These are phyloP conservation scores for Cheirogaleus medius DNA, from an alignment of 2,113 vertebrate genomes.

Conservation along the genomic window DNA sequence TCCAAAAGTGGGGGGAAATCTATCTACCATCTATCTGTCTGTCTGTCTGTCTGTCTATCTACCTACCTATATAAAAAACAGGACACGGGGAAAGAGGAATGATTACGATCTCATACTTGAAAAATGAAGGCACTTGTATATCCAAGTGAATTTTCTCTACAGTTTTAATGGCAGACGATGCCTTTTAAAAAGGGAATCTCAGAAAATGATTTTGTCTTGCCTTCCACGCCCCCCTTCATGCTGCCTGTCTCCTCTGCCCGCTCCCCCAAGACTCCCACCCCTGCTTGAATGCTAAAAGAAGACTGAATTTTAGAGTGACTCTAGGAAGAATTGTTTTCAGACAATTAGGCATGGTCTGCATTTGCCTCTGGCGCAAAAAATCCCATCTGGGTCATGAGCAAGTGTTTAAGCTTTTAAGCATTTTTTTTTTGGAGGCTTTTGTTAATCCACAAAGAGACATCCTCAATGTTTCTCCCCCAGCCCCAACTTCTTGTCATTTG, in stretches of 20 bases:
- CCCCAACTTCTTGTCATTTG: background rate
- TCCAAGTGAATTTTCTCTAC: background rate
- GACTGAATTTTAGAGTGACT: background rate
- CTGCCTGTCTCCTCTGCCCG: background rate
- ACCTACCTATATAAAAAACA: background rate
- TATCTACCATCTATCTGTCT: background rate
- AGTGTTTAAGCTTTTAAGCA: background rate
- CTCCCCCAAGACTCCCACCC: too few species aligned
- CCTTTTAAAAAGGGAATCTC: background rate
- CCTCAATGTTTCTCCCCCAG: background rate
- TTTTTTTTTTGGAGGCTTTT: slow-evolving; percentile 6
- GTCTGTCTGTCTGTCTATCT: background rate
- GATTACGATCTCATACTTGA: background rate
- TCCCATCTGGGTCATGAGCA: background rate
- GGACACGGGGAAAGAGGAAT: background rate
- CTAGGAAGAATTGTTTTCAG: background rate
- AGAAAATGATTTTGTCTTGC: background rate
- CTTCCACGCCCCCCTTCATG: fast-evolving
- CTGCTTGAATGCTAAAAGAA: background rate
- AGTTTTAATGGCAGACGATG: background rate
- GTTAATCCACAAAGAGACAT: background rate
- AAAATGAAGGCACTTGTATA: background rate
- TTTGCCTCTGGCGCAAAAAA: background rate
- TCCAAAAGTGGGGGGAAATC: background rate
- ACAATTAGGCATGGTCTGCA: background rate